Base-by-base conservation (phyloP, 2,113 vertebrate species). In the Takifugu bimaculatus region DNA sequence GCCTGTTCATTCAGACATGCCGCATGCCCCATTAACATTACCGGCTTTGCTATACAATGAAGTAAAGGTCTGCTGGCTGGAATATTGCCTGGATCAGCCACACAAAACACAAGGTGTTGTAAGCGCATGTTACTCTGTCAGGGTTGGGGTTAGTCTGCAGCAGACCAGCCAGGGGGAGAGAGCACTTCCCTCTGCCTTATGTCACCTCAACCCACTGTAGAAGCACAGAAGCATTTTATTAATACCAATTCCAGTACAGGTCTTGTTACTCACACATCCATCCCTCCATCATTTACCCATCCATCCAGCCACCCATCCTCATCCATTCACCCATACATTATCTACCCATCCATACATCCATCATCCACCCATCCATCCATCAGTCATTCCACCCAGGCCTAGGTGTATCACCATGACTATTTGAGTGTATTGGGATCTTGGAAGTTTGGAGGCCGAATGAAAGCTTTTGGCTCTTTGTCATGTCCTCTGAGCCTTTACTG, bases 211-310 rank as follows among this genome's bases (percentile, higher is more conserved):
- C 75, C 57, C 64, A 56, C 32, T 25, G 39, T 60, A 75, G 60
- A 78, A 42, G 48, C 50, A 80, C 54, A 68, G 56, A 60, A 25
- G 45, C 57, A 74, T 71, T 73, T 65, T 45, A 80, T 71, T 77
- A 70, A 63, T 58, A 60, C 63, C 59, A 57, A 26, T 63, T 69
- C 54, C 49, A 53, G 56, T 57, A n/a, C 54, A 48, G 63, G 64
- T 69, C 61, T 44, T 49, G 54, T 56, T 20, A 20, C 20, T 32
- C 29, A 32, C 29, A 32, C 5, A 32, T 6, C 5, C 29, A 32
- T 32, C 29, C 29, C 5, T 32, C 29, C 29, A 32, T 32, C 29
- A 32, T 32, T 6, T 6, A 32, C 7, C 29, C 29, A 32, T 32
- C 29, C 29, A 32, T 32, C 29, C 29, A 5, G 5, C 29, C 29